phyloP scores from a whole-genome alignment of 2,888 invertebrate genomes.

The Plagiodera versicolora region DNA sequence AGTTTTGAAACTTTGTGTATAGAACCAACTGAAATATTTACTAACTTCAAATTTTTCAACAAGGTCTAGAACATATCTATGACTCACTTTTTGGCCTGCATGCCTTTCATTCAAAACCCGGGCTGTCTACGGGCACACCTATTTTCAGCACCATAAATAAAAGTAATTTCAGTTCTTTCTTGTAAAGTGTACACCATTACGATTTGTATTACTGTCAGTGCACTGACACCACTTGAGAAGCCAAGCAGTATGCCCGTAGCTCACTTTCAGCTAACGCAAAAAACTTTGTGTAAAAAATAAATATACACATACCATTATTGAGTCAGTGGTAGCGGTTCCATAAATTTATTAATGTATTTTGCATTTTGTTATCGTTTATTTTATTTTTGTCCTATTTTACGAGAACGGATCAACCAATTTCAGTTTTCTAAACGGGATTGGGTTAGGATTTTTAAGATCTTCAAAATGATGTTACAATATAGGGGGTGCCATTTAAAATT shows the following conservation, averaged over 20 bases:
- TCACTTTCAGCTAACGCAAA: slow-evolving; percentile 3
- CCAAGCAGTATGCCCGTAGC: neutral
- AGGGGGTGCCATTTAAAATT: no score
- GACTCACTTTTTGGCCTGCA: slow-evolving; percentile 11
- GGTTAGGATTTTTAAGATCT: no score
- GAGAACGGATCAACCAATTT: no score
- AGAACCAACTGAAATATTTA: no score
- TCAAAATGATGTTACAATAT: no score
- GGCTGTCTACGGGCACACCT: slow-evolving; percentile 7
- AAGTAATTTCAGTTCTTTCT: slow-evolving; percentile 1
- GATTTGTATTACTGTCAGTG: no score
- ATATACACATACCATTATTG: slow-evolving; percentile 2
- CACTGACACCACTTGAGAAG: neutral
- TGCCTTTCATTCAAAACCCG: slow-evolving; percentile 9
- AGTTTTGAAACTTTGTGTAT: no score
- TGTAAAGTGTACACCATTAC: slow-evolving; percentile 3
- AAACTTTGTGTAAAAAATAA: slow-evolving; percentile 3
- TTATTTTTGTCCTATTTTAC: neutral
- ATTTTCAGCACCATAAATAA: slow-evolving; percentile 6
- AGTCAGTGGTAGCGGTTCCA: slow-evolving; percentile 6
- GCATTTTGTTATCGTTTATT: neutral
- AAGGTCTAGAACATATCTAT: slow-evolving; percentile 6
- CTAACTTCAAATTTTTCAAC: slow-evolving; percentile 5
- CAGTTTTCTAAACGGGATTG: no score
- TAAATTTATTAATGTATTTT: no score